A percentile compares a stretch with the other conserved stretches of the same genome.
Conservation (phyloP, 2,113 vertebrate species). For the Hemichromis elongatus region DNA sequence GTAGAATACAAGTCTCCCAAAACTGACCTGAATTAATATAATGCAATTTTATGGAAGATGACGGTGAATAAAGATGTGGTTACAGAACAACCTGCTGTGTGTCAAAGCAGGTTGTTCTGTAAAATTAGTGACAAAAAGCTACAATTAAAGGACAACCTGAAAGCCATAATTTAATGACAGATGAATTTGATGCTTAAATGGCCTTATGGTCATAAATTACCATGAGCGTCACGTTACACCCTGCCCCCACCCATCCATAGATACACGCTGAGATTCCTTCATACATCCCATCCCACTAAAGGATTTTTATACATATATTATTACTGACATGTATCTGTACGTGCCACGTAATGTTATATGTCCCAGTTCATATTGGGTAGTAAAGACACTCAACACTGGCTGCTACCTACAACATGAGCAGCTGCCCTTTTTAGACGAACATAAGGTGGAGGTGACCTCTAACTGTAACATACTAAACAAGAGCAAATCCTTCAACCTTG, state of each 20-base stretch:
- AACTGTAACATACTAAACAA: neutral
- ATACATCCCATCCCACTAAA: neutral
- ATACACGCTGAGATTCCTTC: neutral
- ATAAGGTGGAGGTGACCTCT: neutral
- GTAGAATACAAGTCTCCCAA: neutral
- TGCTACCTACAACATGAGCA: neutral
- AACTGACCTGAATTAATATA: neutral
- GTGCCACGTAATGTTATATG: neutral
- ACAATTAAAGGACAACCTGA: conserved; percentile 8
- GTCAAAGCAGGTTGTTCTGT: neutral
- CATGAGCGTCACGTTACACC: neutral
- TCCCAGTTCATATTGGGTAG: neutral
- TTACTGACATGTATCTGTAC: neutral
- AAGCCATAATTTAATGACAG: neutral
- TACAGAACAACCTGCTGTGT: neutral
- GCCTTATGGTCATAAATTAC: neutral
- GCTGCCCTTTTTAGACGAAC: neutral
- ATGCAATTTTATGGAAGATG: neutral
- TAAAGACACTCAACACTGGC: neutral
- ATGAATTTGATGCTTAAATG: neutral
- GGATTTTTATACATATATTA: neutral
- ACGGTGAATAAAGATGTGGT: neutral
- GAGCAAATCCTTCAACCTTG: neutral
- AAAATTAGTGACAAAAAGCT: neutral
- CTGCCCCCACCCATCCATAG: neutral